These are phyloP conservation scores for Hirtodrosophila alboralis DNA, from an alignment of 2,888 invertebrate genomes.

Conservation along the genomic window DNA sequence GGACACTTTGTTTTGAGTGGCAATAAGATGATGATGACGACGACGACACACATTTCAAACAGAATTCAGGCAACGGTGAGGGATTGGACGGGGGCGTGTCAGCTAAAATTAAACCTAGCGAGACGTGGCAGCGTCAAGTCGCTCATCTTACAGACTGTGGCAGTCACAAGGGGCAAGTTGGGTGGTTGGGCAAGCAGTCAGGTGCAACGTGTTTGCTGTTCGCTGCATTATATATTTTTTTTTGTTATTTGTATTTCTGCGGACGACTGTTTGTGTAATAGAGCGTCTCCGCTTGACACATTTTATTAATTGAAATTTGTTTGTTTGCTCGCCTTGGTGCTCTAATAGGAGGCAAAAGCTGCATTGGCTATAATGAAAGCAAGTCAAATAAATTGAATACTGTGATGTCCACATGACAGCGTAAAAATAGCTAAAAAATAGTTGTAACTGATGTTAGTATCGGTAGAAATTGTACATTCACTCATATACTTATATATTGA, in stretches of 20 bases:
- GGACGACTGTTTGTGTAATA: slow-evolving; percentile 60
- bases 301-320: slow-evolving; percentile 78
- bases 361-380: slow-evolving; percentile 10
- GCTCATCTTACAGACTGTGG: slow-evolving; percentile 15
- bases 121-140: slow-evolving; percentile 20
- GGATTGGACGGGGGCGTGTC: background rate
- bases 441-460: background rate
- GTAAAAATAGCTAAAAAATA: too few species aligned
- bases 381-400: background rate
- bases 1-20: slow-evolving; percentile 72
- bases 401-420: too few species aligned
- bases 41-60: slow-evolving; percentile 52
- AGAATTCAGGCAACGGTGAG: slow-evolving; percentile 1
- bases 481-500: too few species aligned
- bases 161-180: background rate
- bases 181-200: slow-evolving; percentile 32
- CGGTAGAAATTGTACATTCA: too few species aligned
- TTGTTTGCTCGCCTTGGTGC: slow-evolving; percentile 48
- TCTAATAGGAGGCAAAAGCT: slow-evolving; percentile 9
- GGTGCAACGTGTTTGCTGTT: slow-evolving; percentile 47
- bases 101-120: slow-evolving; percentile 43
- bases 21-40: slow-evolving; percentile 50
- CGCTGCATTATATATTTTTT: slow-evolving; percentile 1
- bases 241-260: slow-evolving; percentile 17
- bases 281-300: slow-evolving; percentile 75